Conservation (phyloP, 2,888 invertebrate genomes). For the Eremobia ochroleuca region DNA sequence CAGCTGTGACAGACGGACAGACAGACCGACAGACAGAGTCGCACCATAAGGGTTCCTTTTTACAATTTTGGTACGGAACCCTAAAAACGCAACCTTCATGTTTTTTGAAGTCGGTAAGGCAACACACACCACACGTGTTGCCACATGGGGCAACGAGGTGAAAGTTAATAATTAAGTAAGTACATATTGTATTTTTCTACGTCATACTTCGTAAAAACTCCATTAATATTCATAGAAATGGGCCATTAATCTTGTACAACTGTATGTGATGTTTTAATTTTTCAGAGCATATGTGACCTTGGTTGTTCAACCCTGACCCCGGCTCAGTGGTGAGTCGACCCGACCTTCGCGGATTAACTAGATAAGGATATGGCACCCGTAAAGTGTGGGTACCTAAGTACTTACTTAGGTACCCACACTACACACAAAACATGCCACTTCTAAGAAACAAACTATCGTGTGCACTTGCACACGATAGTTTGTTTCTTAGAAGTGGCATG, state of each 20-base stretch:
- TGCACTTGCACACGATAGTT: neutral
- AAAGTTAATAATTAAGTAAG: neutral
- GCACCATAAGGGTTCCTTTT: no score
- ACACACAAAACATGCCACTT: no score
- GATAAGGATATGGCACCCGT: slow-evolving; percentile 38
- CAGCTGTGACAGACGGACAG: no score
- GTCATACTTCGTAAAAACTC: slow-evolving; percentile 12
- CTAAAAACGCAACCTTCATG: neutral
- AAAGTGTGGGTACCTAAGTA: slow-evolving; percentile 16
- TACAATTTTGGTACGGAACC: no score
- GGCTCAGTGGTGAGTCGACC: slow-evolving; percentile 16
- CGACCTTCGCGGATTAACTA: slow-evolving; percentile 38
- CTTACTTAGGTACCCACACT: no score
- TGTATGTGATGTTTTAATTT: slow-evolving; percentile 43
- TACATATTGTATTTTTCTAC: neutral
- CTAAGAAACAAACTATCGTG: no score
- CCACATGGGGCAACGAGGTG: neutral
- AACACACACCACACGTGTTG: no score
- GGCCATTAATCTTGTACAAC: slow-evolving; percentile 33
- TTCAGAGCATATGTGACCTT: slow-evolving; percentile 29
- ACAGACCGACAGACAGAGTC: no score
- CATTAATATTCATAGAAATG: slow-evolving; percentile 39
- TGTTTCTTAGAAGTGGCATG: slow-evolving; percentile 19
- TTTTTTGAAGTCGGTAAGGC: neutral
- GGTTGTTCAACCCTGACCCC: slow-evolving; percentile 35